Evolutionary conservation across 2,888 invertebrate species (phyloP).

Genomic region (Zonitis immaculata): DNA sequence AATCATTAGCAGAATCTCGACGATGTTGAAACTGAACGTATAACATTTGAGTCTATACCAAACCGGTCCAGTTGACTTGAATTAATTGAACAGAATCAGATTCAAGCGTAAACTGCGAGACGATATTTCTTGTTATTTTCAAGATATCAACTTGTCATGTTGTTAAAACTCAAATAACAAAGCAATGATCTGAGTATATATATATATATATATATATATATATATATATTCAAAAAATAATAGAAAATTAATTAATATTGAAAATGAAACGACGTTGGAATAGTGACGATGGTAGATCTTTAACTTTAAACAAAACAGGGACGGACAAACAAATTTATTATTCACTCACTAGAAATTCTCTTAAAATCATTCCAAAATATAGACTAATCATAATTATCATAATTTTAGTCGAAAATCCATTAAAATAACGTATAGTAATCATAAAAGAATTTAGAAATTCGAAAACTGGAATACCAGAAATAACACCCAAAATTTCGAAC

Average conservation of each 20-base stretch:
- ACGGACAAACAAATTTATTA: too few relatives aligned
- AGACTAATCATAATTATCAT: too few relatives aligned
- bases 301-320: too few relatives aligned
- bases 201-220: not conserved
- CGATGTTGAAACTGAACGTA: slow-evolving; percentile 3
- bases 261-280: not conserved
- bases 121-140: not conserved
- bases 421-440: not conserved
- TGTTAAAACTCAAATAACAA: not conserved
- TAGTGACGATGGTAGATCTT: too few relatives aligned
- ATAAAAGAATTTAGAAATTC: not conserved
- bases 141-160: not conserved
- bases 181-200: not conserved
- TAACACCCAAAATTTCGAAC: not conserved
- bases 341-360: too few relatives aligned
- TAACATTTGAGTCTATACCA: slow-evolving; percentile 6
- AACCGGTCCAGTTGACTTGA: slow-evolving; percentile 21
- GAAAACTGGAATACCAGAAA: not conserved
- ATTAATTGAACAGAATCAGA: slow-evolving; percentile 21
- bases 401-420: not conserved
- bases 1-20: slow-evolving; percentile 28
- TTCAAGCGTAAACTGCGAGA: slow-evolving; percentile 4
- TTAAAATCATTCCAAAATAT: too few relatives aligned
- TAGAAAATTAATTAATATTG: not conserved
- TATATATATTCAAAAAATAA: not conserved